A percentile compares a stretch with the other conserved stretches of the same genome.
Conservation (phyloP, 2,797 vertebrate species). For the Hydrophis major region DNA sequence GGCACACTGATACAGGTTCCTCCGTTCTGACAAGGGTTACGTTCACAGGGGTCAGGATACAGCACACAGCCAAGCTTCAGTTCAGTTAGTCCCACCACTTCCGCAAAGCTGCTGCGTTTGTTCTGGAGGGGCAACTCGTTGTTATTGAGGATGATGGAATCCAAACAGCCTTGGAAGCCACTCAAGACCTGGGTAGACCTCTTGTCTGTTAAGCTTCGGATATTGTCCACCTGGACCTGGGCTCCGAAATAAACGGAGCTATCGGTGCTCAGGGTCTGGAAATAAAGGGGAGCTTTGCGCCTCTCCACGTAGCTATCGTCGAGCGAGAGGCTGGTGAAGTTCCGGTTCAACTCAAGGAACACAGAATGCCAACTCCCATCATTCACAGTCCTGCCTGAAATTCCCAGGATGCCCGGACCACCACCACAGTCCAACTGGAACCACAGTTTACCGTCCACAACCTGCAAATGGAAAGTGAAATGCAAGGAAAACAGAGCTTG, state of each 20-base stretch:
- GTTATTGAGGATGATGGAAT: constrained; percentile 87
- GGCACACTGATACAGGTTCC: constrained; percentile 86
- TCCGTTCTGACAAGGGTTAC: constrained; percentile 87
- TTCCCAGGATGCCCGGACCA: constrained; percentile 83
- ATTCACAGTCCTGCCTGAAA: constrained; percentile 87
- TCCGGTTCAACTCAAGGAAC: constrained; percentile 88
- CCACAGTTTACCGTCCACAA: constrained; percentile 93
- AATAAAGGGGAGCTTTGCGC: constrained; percentile 79
- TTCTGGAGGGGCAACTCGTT: constrained; percentile 92
- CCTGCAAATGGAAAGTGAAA: constrained; percentile 68
- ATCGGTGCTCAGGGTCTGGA: constrained; percentile 78
- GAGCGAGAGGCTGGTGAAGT: constrained; percentile 90
- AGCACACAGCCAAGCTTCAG: constrained; percentile 92
- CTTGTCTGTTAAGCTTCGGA: constrained; percentile 80
- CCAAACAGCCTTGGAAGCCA: constrained; percentile 96
- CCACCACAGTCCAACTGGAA: constrained; percentile 88
- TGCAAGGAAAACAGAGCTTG: neutral
- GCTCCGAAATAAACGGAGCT: constrained; percentile 90
- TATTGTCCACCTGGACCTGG: constrained; percentile 83
- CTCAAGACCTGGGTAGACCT: constrained; percentile 80
- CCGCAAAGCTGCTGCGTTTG: constrained; percentile 89
- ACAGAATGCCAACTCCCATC: constrained; percentile 96
- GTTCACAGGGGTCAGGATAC: constrained; percentile 87
- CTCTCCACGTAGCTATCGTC: constrained; percentile 93
- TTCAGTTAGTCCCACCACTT: constrained; percentile 92